phyloP scores from a whole-genome alignment of 2,888 invertebrate genomes.

The Drosophila leonis region DNA sequence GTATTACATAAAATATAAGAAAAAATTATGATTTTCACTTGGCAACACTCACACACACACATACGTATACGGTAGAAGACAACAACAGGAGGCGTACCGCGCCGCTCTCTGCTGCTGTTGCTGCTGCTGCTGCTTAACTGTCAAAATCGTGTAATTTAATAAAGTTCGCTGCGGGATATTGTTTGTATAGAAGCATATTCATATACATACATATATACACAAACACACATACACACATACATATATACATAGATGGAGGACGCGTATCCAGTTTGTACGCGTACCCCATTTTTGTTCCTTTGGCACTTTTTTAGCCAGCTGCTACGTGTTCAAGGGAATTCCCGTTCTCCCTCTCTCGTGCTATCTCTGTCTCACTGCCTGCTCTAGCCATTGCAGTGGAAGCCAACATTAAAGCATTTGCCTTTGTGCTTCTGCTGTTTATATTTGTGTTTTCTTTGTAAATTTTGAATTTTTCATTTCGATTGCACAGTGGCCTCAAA shows the following conservation, averaged over 20 bases:
- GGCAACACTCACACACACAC: constrained; percentile 38
- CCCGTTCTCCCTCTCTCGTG: not conserved
- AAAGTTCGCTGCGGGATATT: constrained; percentile 85
- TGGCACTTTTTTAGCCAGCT: constrained; percentile 65
- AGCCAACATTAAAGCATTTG: constrained; percentile 20
- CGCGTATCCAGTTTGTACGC: constrained; percentile 36
- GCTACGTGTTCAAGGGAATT: constrained; percentile 34
- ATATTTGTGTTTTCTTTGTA: constrained; percentile 21
- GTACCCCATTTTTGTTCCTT: constrained; percentile 21
- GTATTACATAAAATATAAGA: constrained; percentile 73
- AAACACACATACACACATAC: not conserved
- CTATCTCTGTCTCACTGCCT: not conserved
- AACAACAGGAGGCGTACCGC: constrained; percentile 17
- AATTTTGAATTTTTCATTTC: constrained; percentile 31
- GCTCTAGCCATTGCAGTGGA: constrained; percentile 4
- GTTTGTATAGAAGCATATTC: constrained; percentile 57
- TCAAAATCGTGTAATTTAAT: constrained; percentile 85
- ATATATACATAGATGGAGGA: not conserved
- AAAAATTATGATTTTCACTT: constrained; percentile 76
- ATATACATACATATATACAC: not conserved
- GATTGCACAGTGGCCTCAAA: constrained; percentile 11
- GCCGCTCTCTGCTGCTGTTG: constrained; percentile 60
- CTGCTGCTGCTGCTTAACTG: constrained; percentile 78
- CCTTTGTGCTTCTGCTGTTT: constrained; percentile 13
- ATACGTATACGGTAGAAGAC: constrained; percentile 4